Conservation (phyloP, 2,888 invertebrate species). For the Caenorhabditis becei region DNA sequence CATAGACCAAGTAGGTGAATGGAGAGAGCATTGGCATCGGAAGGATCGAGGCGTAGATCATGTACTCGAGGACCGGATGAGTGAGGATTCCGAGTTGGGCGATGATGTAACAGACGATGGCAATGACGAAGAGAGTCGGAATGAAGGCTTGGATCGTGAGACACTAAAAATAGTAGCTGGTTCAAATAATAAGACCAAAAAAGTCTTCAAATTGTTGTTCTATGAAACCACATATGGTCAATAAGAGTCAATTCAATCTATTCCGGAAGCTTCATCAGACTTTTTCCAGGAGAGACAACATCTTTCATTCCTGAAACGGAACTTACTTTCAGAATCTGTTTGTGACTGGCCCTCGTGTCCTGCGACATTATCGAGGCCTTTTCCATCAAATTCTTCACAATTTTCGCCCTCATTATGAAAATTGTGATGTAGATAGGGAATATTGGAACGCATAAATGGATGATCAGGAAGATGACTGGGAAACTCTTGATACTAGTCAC, state of each 20-base stretch:
- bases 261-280: too few relatives aligned
- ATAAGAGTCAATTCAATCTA: too few relatives aligned
- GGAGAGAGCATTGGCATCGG: conserved; percentile 39
- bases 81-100: conserved; percentile 21
- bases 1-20: conserved; percentile 24
- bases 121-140: conserved; percentile 33
- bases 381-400: conserved; percentile 25
- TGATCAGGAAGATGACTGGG: conserved; percentile 14
- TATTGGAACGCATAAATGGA: conserved; percentile 35
- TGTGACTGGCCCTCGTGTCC: conserved; percentile 28
- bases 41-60: conserved; percentile 7
- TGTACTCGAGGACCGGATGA: conserved; percentile 29
- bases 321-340: conserved; percentile 34
- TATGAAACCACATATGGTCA: too few relatives aligned
- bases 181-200: too few relatives aligned
- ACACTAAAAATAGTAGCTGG: conserved; percentile 21
- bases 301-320: background rate
- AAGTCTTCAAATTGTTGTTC: too few relatives aligned
- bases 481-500: conserved; percentile 17
- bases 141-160: conserved; percentile 40
- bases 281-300: too few relatives aligned
- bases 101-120: conserved; percentile 14
- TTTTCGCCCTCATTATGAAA: conserved; percentile 33
- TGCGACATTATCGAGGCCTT: conserved; percentile 29
- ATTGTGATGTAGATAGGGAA: conserved; percentile 43